Base-by-base conservation (phyloP, 2,888 invertebrate genomes). In the Scrobipalpa costella region DNA sequence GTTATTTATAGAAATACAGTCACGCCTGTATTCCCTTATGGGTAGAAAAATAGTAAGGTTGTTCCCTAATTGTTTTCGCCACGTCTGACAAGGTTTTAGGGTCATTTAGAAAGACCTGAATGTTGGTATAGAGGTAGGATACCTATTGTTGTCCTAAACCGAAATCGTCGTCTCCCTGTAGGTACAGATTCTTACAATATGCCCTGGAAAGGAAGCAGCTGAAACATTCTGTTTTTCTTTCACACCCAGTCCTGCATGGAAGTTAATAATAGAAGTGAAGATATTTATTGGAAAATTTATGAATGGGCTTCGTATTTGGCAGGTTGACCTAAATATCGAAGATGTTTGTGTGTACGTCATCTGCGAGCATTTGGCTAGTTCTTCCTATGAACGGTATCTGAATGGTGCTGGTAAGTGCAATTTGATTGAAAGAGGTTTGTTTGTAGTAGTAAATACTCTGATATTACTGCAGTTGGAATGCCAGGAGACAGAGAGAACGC, bases 241-340 rank as follows among this genome's bases (percentile, higher is more conserved):
- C 27, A 5, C 27, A 3, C 27, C 27, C 27, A 27, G 27, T 27
- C 2, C 2, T 3, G 27, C n/a, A 38, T 38, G 1, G 1, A 44
- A 15, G 13, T 44, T 49, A 49, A 49, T 19, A 49, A 49, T 49
- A 49, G 49, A 49, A 19, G 49, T 19, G 49, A 19, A 19, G 57
- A 33, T 33, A 57, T 36, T 40, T 58, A 40, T 58, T 19, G 36
- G 58, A 40, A 58, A 58, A 44, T 58, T 58, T 44, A 58, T 58
- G 44, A 58, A 58, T 55, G 55, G 34, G 15, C 33, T 34, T 33
- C 55, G 55, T 55, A 55, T 55, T 55, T 34, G 55, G 55, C 58
- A 58, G 40, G n/a, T 44, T 19, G 58, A 44, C 38, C 44, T 21
- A 27, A 19, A 44, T 38, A 58, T 58, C 19, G 44, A 21, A 27